Base-by-base conservation (phyloP, 2,113 vertebrate species). In the Motacilla alba region DNA sequence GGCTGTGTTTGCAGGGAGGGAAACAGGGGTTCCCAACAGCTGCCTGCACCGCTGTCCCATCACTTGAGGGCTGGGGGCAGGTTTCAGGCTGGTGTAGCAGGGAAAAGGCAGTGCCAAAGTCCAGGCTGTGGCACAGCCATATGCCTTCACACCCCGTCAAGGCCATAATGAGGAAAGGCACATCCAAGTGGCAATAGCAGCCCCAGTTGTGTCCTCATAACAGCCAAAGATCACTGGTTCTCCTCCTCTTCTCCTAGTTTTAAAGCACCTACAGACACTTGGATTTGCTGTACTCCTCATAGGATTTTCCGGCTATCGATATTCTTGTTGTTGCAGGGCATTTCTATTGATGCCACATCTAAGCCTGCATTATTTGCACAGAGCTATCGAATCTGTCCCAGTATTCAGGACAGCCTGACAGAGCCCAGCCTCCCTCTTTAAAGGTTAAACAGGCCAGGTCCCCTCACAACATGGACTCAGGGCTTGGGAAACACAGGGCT, bases 261-360 rank as follows among this genome's bases (percentile, higher is more conserved):
- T 12, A 78, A 24, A 62, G 56, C 66, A 76, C 80, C 76, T 69
- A 28, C 43, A 22, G 64, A 89, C 62, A 46, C 94, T 83, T 91
- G 23, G 53, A 31, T 84, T 89, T 58, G 73, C 84, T 44, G 6
- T 85, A 69, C 94, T 96, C 75, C 72, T 73, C 87, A 92, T 76
- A 84, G 95, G 92, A 93, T 92, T 96, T 97, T 97, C 95, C 95
- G 83, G 94, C 94, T 79, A n/a, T 73, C 91, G 28, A 94, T 95
- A 95, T 46, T 81, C 88, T 85, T 93, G 68, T 96, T 27, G 53
- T 84, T 92, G 67, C 91, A 88, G 96, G 95, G 93, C 68, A 39
- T 95, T 96, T 91, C 96, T 96, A 64, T 90, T 73, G 94, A 95
- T 91, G 93, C 89, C 68, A 56, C 87, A 76, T 78, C 89, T 94